Conservation (phyloP, 2,797 vertebrate species). For the Neosalanx taihuensis region DNA sequence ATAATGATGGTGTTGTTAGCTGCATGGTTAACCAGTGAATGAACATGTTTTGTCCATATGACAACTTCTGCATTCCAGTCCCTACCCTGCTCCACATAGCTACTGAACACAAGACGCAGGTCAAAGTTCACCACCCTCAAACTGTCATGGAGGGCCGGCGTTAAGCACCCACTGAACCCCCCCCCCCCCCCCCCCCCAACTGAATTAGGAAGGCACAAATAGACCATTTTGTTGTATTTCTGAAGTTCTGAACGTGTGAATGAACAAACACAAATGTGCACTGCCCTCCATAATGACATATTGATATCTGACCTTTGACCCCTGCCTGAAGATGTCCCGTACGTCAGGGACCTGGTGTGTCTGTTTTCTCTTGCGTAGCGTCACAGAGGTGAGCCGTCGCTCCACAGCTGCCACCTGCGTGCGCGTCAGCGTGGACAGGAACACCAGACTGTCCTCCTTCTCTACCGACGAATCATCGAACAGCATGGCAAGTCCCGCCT, state of each 20-base stretch:
- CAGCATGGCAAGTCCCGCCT: conserved; percentile 88
- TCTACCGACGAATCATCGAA: conserved; percentile 78
- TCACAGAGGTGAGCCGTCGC: conserved; percentile 83
- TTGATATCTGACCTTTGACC: conserved; percentile 62
- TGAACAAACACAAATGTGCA: background rate
- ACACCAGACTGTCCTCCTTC: conserved; percentile 81
- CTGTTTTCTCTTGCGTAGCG: conserved; percentile 86
- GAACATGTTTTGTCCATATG: background rate
- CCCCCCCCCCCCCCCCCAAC: too few relatives aligned
- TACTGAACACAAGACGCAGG: too few relatives aligned
- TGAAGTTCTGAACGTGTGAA: too few relatives aligned
- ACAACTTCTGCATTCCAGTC: too few relatives aligned
- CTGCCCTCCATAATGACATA: background rate
- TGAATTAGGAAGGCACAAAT: too few relatives aligned
- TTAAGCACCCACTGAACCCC: too few relatives aligned
- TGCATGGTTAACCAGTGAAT: background rate
- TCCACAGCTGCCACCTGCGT: conserved; percentile 90
- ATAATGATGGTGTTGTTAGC: background rate
- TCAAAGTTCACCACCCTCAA: too few relatives aligned
- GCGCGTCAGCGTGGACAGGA: conserved; percentile 88
- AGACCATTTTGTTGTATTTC: too few relatives aligned
- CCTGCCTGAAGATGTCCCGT: conserved; percentile 89
- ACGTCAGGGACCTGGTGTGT: conserved; percentile 90
- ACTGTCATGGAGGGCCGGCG: too few relatives aligned
- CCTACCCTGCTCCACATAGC: too few relatives aligned